Conservation (phyloP, 2,888 invertebrate species). For the Toxonevra muliebris region DNA sequence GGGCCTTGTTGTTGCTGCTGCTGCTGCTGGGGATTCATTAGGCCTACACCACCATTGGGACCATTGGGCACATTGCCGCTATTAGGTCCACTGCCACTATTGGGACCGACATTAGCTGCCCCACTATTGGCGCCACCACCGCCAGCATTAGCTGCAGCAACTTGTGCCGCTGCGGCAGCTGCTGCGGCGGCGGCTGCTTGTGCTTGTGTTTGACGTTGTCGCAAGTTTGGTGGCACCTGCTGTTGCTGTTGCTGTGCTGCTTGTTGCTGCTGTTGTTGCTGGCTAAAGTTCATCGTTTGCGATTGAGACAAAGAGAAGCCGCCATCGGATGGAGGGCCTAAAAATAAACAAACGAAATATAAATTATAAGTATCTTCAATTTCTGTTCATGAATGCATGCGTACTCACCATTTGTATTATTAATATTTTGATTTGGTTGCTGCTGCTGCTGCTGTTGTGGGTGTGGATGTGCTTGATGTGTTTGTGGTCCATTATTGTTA, state of each 20-base stretch:
- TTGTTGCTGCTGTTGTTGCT: conserved; percentile 69
- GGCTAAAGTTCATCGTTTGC: conserved; percentile 86
- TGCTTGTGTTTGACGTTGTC: conserved; percentile 60
- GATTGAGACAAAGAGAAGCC: conserved; percentile 82
- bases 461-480: conserved; percentile 36
- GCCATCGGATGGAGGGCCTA: conserved; percentile 60
- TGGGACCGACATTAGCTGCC: conserved; percentile 47
- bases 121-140: conserved; percentile 42
- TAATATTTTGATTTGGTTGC: conserved; percentile 62
- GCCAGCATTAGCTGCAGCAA: conserved; percentile 48
- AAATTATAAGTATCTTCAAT: background rate
- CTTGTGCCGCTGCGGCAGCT: conserved; percentile 63
- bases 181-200: conserved; percentile 62
- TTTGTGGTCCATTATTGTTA: conserved; percentile 60
- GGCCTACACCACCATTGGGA: conserved; percentile 39
- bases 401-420: conserved; percentile 60
- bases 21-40: conserved; percentile 37
- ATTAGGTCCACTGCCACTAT: conserved; percentile 38
- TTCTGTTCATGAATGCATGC: background rate
- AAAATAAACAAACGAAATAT: conserved; percentile 6
- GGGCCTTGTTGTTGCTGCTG: too few relatives aligned
- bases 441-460: conserved; percentile 42
- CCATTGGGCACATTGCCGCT: conserved; percentile 27
- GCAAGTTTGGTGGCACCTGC: conserved; percentile 59
- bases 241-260: conserved; percentile 64